Percentiles rank a stretch among this genome's conserved stretches.
These are phyloP conservation scores for Caenorhabditis becei DNA, from an alignment of 2,888 invertebrate genomes.

Conservation along the genomic window DNA sequence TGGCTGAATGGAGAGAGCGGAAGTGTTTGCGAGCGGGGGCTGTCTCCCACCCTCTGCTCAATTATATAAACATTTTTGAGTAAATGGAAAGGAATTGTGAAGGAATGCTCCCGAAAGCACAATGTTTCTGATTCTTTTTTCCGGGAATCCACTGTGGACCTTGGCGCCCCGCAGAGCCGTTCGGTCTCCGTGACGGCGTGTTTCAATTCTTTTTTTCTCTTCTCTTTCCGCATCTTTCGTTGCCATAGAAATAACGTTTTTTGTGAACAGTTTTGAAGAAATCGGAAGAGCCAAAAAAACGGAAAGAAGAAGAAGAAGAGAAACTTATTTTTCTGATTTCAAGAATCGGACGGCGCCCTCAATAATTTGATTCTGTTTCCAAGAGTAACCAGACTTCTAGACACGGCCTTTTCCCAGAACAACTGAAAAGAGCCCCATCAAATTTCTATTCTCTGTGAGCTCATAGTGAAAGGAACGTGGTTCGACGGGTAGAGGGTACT, in stretches of 20 bases:
- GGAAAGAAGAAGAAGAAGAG: neutral
- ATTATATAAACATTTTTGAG: constrained; percentile 47
- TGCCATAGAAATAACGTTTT: constrained; percentile 30
- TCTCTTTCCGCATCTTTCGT: neutral
- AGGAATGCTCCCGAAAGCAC: neutral
- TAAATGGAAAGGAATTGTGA: constrained; percentile 20
- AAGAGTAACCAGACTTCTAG: neutral
- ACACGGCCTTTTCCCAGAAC: neutral
- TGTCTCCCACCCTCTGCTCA: constrained; percentile 22
- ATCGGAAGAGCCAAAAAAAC: constrained; percentile 12
- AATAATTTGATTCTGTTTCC: no score
- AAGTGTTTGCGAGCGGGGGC: constrained; percentile 38
- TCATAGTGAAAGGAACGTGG: neutral
- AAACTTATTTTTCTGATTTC: neutral
- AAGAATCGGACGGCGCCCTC: neutral
- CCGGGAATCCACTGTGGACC: no score
- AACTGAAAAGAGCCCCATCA: neutral
- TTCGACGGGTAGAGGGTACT: no score
- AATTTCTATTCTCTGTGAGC: neutral
- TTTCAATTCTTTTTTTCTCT: neutral
- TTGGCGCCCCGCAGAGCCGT: neutral
- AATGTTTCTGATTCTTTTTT: neutral
- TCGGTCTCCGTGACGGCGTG: neutral
- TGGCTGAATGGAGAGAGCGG: constrained; percentile 42
- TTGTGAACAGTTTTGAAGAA: constrained; percentile 1